Percentiles rank a stretch among this genome's conserved stretches.
Evolutionary conservation across 2,113 vertebrate species (phyloP).

Genomic region (Turdus rufiventris): DNA sequence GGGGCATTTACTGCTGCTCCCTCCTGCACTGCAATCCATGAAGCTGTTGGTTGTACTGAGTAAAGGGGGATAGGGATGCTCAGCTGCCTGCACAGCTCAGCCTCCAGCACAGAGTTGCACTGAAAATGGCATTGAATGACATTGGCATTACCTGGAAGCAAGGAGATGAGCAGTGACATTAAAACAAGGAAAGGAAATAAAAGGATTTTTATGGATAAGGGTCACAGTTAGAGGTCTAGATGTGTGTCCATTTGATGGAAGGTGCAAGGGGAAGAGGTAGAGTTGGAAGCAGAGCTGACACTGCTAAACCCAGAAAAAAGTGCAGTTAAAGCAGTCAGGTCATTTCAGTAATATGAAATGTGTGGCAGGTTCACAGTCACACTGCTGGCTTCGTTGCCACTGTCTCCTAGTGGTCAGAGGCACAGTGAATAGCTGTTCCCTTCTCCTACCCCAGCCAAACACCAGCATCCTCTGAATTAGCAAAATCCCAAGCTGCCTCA

Average conservation of each 20-base stretch:
- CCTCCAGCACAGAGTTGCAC: background rate
- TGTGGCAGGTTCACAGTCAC: background rate
- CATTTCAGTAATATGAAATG: background rate
- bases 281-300: background rate
- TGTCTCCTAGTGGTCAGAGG: background rate
- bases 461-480: background rate
- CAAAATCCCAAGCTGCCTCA: background rate
- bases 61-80: background rate
- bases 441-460: background rate
- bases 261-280: background rate
- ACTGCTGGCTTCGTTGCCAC: background rate
- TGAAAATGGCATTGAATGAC: background rate
- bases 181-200: background rate
- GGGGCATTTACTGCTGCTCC: background rate
- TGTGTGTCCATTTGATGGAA: background rate
- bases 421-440: background rate
- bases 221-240: background rate
- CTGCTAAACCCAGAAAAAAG: background rate
- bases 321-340: background rate
- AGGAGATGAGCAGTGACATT: background rate
- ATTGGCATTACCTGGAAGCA: background rate
- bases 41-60: background rate
- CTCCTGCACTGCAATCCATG: background rate
- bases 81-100: fast-evolving
- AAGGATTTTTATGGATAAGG: background rate